A percentile compares a stretch with the other conserved stretches of the same genome.
Conservation (phyloP, 1,140 invertebrate genomes). For the Trichomalopsis sarcophagae region DNA sequence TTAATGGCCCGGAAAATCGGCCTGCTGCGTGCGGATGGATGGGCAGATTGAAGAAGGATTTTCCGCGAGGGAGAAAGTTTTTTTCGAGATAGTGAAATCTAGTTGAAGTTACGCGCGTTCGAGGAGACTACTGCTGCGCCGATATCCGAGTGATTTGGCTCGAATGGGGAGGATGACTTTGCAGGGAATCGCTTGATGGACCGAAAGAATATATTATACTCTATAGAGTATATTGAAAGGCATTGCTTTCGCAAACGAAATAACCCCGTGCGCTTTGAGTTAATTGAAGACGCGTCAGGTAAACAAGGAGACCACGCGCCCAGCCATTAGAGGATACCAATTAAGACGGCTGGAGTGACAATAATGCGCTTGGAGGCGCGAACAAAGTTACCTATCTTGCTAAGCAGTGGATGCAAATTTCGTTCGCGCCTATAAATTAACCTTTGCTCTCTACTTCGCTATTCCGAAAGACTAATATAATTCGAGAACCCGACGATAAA, state of each 20-base stretch:
- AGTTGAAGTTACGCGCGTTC: neutral
- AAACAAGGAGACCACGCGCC: neutral
- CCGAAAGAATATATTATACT: too few species aligned
- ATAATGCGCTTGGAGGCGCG: neutral
- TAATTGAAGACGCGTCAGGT: conserved; percentile 8
- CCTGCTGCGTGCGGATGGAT: neutral
- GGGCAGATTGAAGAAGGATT: neutral
- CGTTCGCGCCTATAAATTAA: neutral
- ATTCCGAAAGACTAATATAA: too few species aligned
- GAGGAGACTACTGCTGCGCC: neutral
- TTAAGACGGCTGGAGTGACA: neutral
- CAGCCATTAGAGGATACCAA: neutral
- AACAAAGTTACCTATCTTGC: too few species aligned
- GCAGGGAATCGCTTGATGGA: too few species aligned
- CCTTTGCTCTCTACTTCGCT: neutral
- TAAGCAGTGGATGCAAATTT: neutral
- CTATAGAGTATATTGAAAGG: too few species aligned
- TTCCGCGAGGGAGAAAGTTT: neutral
- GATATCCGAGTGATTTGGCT: neutral
- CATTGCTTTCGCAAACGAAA: too few species aligned
- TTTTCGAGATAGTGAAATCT: neutral
- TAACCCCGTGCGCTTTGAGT: neutral
- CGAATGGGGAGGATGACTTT: too few species aligned
- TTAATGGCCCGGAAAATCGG: neutral
- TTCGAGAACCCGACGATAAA: neutral